Conservation (phyloP, 2,888 invertebrate genomes). For the Pyrrhia umbra region DNA sequence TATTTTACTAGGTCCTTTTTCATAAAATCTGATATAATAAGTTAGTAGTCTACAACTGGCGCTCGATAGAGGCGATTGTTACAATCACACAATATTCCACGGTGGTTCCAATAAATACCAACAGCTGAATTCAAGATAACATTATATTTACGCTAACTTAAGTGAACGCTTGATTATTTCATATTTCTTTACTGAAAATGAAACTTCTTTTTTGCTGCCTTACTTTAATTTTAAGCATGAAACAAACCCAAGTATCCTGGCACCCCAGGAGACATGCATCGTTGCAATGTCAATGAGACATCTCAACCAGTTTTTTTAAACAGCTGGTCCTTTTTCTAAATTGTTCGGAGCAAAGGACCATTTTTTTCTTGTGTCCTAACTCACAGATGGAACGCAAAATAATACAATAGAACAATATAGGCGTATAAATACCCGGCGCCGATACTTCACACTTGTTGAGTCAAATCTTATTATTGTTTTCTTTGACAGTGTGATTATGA, state of each 20-base stretch:
- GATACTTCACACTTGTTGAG: not conserved
- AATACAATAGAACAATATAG: not conserved
- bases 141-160: conserved; percentile 58
- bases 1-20: not conserved
- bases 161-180: conserved; percentile 19
- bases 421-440: too few relatives aligned
- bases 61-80: conserved; percentile 15
- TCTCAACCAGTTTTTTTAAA: not conserved
- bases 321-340: not conserved
- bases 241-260: not conserved
- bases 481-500: not conserved
- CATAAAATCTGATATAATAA: not conserved
- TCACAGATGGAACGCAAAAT: not conserved
- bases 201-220: not conserved
- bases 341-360: not conserved
- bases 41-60: not conserved
- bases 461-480: not conserved
- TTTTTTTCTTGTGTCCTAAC: not conserved
- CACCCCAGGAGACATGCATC: not conserved
- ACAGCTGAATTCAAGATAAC: conserved; percentile 65
- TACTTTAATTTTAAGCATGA: not conserved
- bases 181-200: not conserved
- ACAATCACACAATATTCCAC: conserved; percentile 49
- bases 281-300: not conserved
- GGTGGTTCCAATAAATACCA: conserved; percentile 47